These are phyloP conservation scores for Typhlichthys eigenmanni DNA, from an alignment of 2,797 vertebrate species.

Conservation along the genomic window DNA sequence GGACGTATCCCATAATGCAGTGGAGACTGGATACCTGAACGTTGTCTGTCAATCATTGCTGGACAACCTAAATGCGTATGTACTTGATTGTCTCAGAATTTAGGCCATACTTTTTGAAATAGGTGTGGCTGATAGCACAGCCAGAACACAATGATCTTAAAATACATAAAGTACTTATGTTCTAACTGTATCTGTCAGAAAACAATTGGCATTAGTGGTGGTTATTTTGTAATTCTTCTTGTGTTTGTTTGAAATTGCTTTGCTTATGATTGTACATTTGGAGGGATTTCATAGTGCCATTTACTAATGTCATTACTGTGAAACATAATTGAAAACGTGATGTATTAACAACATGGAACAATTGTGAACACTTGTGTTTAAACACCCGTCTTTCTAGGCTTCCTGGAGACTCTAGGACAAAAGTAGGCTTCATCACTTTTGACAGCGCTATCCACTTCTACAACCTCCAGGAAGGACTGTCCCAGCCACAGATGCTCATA, in stretches of 20 bases:
- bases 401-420: slow-evolving; percentile 94
- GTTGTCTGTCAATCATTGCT: slow-evolving; percentile 90
- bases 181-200: not conserved
- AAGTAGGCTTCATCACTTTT: slow-evolving; percentile 96
- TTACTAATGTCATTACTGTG: too few species aligned
- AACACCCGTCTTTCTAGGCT: slow-evolving; percentile 76
- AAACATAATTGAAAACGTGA: too few species aligned
- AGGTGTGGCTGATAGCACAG: not conserved
- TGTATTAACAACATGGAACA: too few species aligned
- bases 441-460: slow-evolving; percentile 99
- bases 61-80: slow-evolving; percentile 93
- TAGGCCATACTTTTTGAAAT: not conserved
- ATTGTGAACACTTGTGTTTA: not conserved
- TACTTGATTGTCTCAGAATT: slow-evolving; percentile 34
- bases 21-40: slow-evolving; percentile 93
- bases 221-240: too few species aligned
- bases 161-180: not conserved
- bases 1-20: slow-evolving; percentile 93
- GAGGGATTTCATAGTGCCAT: too few species aligned
- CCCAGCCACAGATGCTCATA: slow-evolving; percentile 97
- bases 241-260: too few species aligned
- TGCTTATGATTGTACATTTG: too few species aligned
- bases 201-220: too few species aligned
- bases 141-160: not conserved
- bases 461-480: slow-evolving; percentile 95